phyloP scores from a whole-genome alignment of 2,888 invertebrate genomes.

The Pachliopta kotzebuea region DNA sequence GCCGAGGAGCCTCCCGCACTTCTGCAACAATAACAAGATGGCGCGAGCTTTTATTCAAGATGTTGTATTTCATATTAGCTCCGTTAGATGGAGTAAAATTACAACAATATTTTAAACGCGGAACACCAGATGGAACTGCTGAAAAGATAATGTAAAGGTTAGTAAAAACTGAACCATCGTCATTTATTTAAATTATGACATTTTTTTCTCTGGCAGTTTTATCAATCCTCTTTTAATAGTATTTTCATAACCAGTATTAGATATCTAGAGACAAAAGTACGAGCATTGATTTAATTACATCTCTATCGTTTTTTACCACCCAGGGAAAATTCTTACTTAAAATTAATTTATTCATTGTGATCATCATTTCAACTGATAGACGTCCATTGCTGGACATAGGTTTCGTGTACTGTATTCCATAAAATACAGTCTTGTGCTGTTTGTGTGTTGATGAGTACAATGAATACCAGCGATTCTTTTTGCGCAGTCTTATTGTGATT shows the following conservation, averaged over 20 bases:
- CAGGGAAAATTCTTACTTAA: too few species aligned
- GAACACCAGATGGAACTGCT: slow-evolving; percentile 52
- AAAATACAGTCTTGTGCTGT: too few species aligned
- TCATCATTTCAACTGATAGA: too few species aligned
- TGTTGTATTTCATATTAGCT: slow-evolving; percentile 41
- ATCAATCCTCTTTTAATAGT: too few species aligned
- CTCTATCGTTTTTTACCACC: too few species aligned
- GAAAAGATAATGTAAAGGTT: background rate
- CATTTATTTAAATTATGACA: background rate
- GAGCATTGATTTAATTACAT: background rate
- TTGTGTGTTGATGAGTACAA: too few species aligned
- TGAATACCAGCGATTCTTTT: too few species aligned
- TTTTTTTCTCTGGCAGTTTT: background rate
- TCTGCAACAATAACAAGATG: slow-evolving; percentile 48
- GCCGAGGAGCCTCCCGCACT: slow-evolving; percentile 61
- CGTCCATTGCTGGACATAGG: background rate
- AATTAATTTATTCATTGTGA: too few species aligned
- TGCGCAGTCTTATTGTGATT: too few species aligned
- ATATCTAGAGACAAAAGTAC: background rate
- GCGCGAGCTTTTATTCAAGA: slow-evolving; percentile 44
- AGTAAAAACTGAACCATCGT: background rate
- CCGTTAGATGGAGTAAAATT: slow-evolving; percentile 58
- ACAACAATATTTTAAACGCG: slow-evolving; percentile 27
- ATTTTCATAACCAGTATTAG: background rate
- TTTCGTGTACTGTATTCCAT: too few species aligned